Evolutionary conservation across 2,888 invertebrate species (phyloP).

Genomic region (Acleris emargana): DNA sequence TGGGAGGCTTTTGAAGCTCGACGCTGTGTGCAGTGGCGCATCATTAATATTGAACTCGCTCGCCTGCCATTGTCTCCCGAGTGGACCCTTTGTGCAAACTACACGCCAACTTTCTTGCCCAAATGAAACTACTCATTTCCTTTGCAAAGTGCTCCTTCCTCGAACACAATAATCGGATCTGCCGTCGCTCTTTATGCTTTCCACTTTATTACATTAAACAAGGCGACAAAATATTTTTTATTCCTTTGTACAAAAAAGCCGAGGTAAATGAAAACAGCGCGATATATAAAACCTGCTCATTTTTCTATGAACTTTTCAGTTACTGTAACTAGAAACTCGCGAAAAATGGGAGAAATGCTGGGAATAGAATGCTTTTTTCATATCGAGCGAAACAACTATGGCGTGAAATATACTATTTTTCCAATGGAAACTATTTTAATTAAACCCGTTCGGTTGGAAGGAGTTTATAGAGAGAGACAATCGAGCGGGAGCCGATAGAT

Average conservation of each 20-base stretch:
- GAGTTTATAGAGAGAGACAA: conserved; percentile 72
- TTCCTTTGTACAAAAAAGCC: conserved; percentile 7
- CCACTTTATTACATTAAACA: conserved; percentile 15
- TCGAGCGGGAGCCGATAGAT: conserved; percentile 67
- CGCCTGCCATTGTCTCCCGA: conserved; percentile 74
- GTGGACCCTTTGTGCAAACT: conserved; percentile 74
- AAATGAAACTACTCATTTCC: conserved; percentile 75
- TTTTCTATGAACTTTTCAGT: conserved; percentile 38
- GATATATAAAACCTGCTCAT: conserved; percentile 35
- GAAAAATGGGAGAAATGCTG: conserved; percentile 40
- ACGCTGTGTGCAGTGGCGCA: conserved; percentile 76
- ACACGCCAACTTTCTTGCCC: conserved; percentile 62
- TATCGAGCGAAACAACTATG: conserved; percentile 33
- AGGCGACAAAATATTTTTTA: conserved; percentile 8
- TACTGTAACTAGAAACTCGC: conserved; percentile 33
- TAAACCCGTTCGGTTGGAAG: conserved; percentile 69
- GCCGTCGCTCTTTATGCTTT: conserved; percentile 41
- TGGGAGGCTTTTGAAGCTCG: conserved; percentile 75
- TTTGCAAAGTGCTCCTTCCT: conserved; percentile 68
- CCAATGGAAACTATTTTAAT: conserved; percentile 76
- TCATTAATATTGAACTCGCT: conserved; percentile 82
- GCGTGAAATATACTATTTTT: conserved; percentile 58
- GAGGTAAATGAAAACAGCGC: conserved; percentile 25
- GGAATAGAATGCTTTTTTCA: conserved; percentile 40
- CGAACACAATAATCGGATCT: conserved; percentile 58